Conservation (phyloP, 2,888 invertebrate species). For the Orchestes rusci region DNA sequence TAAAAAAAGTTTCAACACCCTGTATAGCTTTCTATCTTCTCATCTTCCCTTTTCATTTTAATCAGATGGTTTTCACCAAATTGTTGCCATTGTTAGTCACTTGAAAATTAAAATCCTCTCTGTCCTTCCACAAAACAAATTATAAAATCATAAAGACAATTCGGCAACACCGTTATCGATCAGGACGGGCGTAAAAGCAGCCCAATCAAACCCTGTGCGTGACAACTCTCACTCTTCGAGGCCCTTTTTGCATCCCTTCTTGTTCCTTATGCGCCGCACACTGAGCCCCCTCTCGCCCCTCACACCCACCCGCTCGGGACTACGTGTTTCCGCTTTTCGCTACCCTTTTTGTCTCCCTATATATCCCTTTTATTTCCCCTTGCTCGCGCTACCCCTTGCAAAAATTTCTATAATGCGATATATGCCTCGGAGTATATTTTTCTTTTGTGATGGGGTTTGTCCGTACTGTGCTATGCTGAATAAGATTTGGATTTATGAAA, state of each 20-base stretch:
- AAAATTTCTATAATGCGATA: constrained; percentile 23
- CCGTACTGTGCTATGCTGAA: too few species aligned
- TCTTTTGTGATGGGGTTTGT: too few species aligned
- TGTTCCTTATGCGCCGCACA: constrained; percentile 24
- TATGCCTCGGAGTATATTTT: too few species aligned
- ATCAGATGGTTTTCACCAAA: too few species aligned
- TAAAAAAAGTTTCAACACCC: too few species aligned
- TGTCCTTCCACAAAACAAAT: too few species aligned
- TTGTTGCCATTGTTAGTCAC: too few species aligned
- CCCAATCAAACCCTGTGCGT: constrained; percentile 47
- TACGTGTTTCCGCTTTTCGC: constrained; percentile 24
- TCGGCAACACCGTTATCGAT: constrained; percentile 24
- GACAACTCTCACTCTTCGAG: constrained; percentile 43
- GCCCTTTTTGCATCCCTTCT: constrained; percentile 26
- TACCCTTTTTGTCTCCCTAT: constrained; percentile 22
- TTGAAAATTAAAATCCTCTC: too few species aligned
- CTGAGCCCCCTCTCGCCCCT: not conserved
- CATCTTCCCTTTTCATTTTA: too few species aligned
- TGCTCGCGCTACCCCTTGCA: constrained; percentile 18
- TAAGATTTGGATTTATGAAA: too few species aligned
- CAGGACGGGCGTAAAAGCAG: constrained; percentile 27
- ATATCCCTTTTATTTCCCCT: constrained; percentile 15
- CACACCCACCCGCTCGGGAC: constrained; percentile 10
- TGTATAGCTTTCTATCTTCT: too few species aligned
- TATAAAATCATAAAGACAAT: too few species aligned